Percentiles rank a stretch among this genome's conserved stretches.
These are phyloP conservation scores for Acrobasis suavella DNA, from an alignment of 2,888 invertebrate species.

Conservation along the genomic window DNA sequence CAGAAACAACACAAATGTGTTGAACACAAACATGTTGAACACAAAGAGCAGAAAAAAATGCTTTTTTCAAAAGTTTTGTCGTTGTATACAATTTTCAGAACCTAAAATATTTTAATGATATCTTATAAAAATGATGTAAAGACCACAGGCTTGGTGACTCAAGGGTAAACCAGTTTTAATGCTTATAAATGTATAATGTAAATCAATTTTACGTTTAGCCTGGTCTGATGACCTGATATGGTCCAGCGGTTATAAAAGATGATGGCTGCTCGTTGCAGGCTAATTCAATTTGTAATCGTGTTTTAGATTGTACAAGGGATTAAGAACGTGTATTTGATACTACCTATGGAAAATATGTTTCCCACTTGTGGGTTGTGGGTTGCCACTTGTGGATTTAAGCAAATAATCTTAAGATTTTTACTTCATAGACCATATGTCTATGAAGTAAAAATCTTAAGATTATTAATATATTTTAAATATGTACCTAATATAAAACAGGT, in stretches of 20 bases:
- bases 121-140: background rate
- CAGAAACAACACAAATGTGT: no score
- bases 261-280: background rate
- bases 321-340: background rate
- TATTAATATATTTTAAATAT: no score
- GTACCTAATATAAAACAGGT: no score
- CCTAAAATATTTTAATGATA: background rate
- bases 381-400: background rate
- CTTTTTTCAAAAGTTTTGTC: no score
- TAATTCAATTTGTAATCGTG: background rate
- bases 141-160: background rate
- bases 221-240: constrained; percentile 1
- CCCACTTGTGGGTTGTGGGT: background rate
- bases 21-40: no score
- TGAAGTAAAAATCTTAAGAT: no score
- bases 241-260: constrained; percentile 2
- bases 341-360: no score
- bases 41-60: no score
- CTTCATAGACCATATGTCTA: no score
- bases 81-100: no score
- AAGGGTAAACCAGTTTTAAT: constrained; percentile 2
- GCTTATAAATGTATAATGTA: constrained; percentile 2
- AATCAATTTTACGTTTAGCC: constrained; percentile 1
- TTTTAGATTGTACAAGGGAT: background rate
- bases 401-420: no score